Evolutionary conservation across 2,113 vertebrate genomes (phyloP).

Genomic region (Ancistrus triradiatus): DNA sequence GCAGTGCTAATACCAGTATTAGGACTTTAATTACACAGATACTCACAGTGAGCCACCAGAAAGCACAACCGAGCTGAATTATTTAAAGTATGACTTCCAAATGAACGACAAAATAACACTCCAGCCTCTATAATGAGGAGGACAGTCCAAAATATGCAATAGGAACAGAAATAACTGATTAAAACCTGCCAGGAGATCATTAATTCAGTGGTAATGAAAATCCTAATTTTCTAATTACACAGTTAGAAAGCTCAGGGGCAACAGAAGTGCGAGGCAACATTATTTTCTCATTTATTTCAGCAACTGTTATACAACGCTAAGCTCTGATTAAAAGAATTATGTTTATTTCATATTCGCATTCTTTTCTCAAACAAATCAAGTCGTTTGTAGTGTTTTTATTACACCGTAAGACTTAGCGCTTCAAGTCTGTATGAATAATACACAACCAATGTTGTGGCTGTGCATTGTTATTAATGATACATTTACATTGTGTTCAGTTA

Average conservation of each 20-base stretch:
- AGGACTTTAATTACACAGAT: slow-evolving; percentile 20
- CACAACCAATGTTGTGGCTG: no score
- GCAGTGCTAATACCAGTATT: slow-evolving; percentile 1
- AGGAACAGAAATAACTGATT: slow-evolving; percentile 20
- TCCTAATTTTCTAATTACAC: slow-evolving; percentile 46
- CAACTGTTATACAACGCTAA: slow-evolving; percentile 6
- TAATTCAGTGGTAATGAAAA: slow-evolving; percentile 42
- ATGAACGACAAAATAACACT: slow-evolving; percentile 1
- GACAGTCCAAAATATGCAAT: slow-evolving; percentile 2
- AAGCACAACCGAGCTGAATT: slow-evolving; percentile 25
- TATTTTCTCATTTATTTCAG: slow-evolving; percentile 24
- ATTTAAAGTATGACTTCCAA: slow-evolving; percentile 31
- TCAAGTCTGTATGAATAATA: no score
- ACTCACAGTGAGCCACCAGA: slow-evolving; percentile 23
- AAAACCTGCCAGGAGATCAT: slow-evolving; percentile 25
- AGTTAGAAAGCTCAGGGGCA: slow-evolving; percentile 41
- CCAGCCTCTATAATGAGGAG: slow-evolving; percentile 23
- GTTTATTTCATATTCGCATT: background rate
- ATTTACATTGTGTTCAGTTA: no score
- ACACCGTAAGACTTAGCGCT: no score
- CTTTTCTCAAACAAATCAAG: background rate
- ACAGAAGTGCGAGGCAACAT: slow-evolving; percentile 20
- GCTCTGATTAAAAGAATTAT: slow-evolving; percentile 16
- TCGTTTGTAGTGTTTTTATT: no score
- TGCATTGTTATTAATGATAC: no score